Evolutionary conservation across 2,797 vertebrate species (phyloP), one percentile per base, ranked within the genome.

Genomic region (Sebastes hubbsi): DNA sequence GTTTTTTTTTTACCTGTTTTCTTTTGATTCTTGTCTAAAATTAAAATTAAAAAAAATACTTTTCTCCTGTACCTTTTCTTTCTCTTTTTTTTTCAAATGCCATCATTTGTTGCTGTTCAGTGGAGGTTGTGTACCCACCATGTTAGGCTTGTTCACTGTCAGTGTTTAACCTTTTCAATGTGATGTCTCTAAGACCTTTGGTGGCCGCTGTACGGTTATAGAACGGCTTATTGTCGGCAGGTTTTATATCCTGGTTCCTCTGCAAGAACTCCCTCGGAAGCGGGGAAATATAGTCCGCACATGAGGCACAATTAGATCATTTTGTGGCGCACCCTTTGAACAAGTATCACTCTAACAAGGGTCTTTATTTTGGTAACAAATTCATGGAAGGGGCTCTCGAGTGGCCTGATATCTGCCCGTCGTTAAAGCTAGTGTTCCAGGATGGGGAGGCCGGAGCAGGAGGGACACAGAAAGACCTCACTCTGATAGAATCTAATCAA

Each of bases 141-240:
- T 93, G 94, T 93, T 91, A 74, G 67, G 87, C 91, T 91, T 94
- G 91, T 92, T 91, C 93, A 80, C 91, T 91, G 93, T 94, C 94
- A 90, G 74, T 84, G 88, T 91, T 93, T 95, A 94, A 95, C 95
- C 94, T 95, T 95, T 95, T 94, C 94, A 95, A 86, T 81, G 73
- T 93, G 93, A 94, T 87, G 87, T 85, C 85, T 87, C 76, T 2
- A 64, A 89, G 91, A 94, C 93, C 92, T 89, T 92, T 82, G 77
- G 87, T 91, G 88, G 81, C 87, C 91, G 83, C 64, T 27, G 89
- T 79, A 38, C 60, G 29, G 85, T 81, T 88, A 76, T 36, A 80
- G 75, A 85, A 86, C 63, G 84, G 78, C 80, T 81, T 83, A 66
- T 27, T 87, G 87, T 89, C 87, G 83, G 87, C 63, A 69, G 78